Base-by-base conservation (phyloP, 2,797 vertebrate species). In the Hipposideros larvatus region DNA sequence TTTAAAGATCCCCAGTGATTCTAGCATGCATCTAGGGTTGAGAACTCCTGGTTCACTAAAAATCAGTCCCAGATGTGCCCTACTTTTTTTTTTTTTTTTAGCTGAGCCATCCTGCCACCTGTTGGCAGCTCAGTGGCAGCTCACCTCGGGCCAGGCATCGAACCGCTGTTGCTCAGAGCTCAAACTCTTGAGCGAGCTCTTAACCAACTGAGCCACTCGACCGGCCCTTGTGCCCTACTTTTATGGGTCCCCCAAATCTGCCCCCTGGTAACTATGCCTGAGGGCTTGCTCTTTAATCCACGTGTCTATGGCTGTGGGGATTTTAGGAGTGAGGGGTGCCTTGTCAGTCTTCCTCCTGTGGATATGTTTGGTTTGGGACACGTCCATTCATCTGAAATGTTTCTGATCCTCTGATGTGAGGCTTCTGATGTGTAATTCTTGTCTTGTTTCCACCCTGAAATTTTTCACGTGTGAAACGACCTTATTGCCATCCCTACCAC, bases 1-100 rank as follows among this genome's bases (percentile, higher is more conserved):
- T 93, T 95, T 91, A 28, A 94, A 92, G 7, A n/a, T 95, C 15
- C 65, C 59, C n/a, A 87, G 43, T 89, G 53, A 75, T 34, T 93
- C 79, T 66, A 68, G 94, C 31, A 57, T 77, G 55, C 91, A 74
- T 92, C 22, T 37, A 90, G 46, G n/a, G 13, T 90, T 90, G n/a
- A 94, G 43, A 90, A 66, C 14, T 22, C 34, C 22, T 83, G 71
- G 78, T 51, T 85, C 48, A 73, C 18, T 68, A 55, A 80, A 91
- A 13, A 71, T 53, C 24, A 88, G 41, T n/a, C 7, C 26, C n/a
- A 94, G 37, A 90, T 41, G 1, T n/a, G 63, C 41, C 59, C 43
- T 87, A 73, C 24, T 51, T 34, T 34, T 34, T 34, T 34, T 34
- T 34, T 34, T 34, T 34, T 34, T 34, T 34, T 34, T 34, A 34